A percentile compares a stretch with the other conserved stretches of the same genome.
Conservation (phyloP, 1,140 invertebrate species). For the Zaprionus vittiger region DNA sequence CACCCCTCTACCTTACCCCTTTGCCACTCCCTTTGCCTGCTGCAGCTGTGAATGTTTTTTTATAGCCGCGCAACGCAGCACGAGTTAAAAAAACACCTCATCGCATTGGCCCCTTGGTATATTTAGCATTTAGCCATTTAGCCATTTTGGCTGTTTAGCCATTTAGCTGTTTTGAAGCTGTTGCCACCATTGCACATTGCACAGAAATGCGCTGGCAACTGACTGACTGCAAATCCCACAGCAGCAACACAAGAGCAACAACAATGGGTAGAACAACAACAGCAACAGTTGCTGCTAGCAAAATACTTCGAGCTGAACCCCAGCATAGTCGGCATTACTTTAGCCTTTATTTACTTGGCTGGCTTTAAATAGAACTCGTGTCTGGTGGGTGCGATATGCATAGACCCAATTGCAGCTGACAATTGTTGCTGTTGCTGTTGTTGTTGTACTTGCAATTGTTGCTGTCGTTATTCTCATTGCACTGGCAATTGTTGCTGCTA, state of each 20-base stretch:
- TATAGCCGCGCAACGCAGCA: constrained; percentile 49
- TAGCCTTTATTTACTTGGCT: constrained; percentile 23
- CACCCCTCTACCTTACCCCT: neutral
- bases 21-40: constrained; percentile 13
- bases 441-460: neutral
- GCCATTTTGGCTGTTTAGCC: constrained; percentile 10
- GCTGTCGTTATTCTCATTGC: neutral
- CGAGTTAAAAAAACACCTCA: constrained; percentile 54
- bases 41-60: constrained; percentile 74
- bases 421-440: neutral
- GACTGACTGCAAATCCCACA: constrained; percentile 27
- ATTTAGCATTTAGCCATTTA: constrained; percentile 66
- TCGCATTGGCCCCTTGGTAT: constrained; percentile 51
- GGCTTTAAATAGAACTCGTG: constrained; percentile 28
- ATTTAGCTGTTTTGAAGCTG: constrained; percentile 32
- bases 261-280: neutral
- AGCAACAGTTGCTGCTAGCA: constrained; percentile 4
- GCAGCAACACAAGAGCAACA: constrained; percentile 5
- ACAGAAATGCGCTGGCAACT: constrained; percentile 64
- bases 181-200: constrained; percentile 70
- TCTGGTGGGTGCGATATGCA: constrained; percentile 20
- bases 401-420: constrained; percentile 32
- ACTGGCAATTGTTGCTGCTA: neutral
- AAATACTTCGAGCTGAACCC: constrained; percentile 22
- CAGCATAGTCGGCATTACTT: constrained; percentile 22